These are phyloP conservation scores for Psilopogon haemacephalus DNA, from an alignment of 2,113 vertebrate species.

Conservation along the genomic window DNA sequence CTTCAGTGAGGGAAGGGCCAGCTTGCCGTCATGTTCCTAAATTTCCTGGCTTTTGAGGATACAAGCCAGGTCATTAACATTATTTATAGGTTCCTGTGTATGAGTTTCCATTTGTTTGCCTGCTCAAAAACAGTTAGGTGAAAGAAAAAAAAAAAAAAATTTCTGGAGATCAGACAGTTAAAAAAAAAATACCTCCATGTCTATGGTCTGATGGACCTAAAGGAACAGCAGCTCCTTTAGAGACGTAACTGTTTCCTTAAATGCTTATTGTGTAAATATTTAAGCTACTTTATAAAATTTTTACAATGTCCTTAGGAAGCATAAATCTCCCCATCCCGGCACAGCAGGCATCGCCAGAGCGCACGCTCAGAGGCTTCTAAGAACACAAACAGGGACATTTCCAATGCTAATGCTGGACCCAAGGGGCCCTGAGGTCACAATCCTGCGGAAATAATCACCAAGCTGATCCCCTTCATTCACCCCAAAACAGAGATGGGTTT, in stretches of 20 bases:
- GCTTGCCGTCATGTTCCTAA: not conserved
- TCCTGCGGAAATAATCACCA: not conserved
- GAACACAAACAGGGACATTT: conserved; percentile 26
- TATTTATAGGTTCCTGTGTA: conserved; percentile 72
- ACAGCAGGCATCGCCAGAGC: not conserved
- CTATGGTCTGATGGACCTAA: not conserved
- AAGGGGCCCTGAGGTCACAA: not conserved
- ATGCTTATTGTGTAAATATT: conserved; percentile 69
- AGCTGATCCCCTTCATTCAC: not conserved
- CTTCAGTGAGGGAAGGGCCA: not conserved
- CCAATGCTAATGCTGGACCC: not conserved
- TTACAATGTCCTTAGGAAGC: conserved; percentile 51
- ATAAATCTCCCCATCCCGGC: conserved; percentile 8
- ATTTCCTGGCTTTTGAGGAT: conserved; percentile 66
- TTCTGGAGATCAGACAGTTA: conserved; percentile 49
- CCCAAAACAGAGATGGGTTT: not conserved
- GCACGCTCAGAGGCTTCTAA: not conserved
- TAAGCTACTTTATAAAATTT: conserved; percentile 62
- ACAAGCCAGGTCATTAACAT: conserved; percentile 60
- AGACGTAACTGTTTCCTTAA: conserved; percentile 36
- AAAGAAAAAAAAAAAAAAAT: conserved; percentile 25
- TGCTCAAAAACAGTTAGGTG: conserved; percentile 49
- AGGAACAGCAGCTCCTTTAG: conserved; percentile 38
- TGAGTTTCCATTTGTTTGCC: conserved; percentile 65
- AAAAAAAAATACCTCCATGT: not conserved